Conservation (phyloP, 1,140 invertebrate genomes). For the Zaprionus taronus region DNA sequence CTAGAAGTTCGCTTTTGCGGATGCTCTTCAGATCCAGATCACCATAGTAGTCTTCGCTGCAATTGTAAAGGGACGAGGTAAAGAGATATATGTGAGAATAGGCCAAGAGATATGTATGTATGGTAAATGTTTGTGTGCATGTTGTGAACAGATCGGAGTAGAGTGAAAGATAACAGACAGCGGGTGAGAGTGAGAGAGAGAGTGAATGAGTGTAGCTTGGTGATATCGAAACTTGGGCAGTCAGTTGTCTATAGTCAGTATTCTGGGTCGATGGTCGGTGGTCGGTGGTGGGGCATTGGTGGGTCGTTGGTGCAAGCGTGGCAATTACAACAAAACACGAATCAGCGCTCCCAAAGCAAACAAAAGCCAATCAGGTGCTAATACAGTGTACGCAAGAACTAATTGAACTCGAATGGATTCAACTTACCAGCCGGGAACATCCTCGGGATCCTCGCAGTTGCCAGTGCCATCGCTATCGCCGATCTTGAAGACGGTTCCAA, state of each 20-base stretch:
- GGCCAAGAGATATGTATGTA: slow-evolving; percentile 70
- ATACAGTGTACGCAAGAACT: slow-evolving; percentile 24
- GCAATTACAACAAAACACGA: slow-evolving; percentile 35
- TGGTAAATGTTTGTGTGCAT: slow-evolving; percentile 38
- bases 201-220: neutral
- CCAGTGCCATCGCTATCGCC: slow-evolving; percentile 94
- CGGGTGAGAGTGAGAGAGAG: slow-evolving; percentile 14
- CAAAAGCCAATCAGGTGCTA: slow-evolving; percentile 59
- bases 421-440: slow-evolving; percentile 97
- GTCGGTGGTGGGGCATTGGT: slow-evolving; percentile 8
- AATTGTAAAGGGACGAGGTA: slow-evolving; percentile 85
- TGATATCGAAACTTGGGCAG: neutral
- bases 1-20: slow-evolving; percentile 94
- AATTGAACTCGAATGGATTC: neutral
- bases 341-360: slow-evolving; percentile 51
- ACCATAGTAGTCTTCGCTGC: slow-evolving; percentile 98
- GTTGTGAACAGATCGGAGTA: slow-evolving; percentile 21
- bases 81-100: slow-evolving; percentile 81
- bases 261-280: neutral
- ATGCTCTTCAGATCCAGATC: slow-evolving; percentile 96
- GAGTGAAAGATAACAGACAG: slow-evolving; percentile 15
- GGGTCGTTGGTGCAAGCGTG: slow-evolving; percentile 56
- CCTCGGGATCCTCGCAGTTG: slow-evolving; percentile 96
- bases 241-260: slow-evolving; percentile 7
- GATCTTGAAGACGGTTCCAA: slow-evolving; percentile 98